Conservation (phyloP, 2,888 invertebrate genomes). For the Chrysolina americana region DNA sequence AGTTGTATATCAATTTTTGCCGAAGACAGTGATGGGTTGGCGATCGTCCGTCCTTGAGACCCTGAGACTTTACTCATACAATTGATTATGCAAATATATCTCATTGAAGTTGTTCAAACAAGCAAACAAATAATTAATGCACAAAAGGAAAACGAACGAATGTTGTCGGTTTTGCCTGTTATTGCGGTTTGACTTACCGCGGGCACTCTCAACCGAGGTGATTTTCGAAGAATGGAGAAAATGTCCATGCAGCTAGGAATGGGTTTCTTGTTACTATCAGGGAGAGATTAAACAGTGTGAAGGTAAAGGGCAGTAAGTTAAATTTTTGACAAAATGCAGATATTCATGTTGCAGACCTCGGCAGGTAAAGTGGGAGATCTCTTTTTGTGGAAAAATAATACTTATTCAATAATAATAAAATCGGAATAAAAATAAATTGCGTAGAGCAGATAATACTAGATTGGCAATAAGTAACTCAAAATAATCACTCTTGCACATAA, state of each 20-base stretch:
- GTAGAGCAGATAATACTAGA: no score
- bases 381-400: no score
- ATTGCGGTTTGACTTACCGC: not conserved
- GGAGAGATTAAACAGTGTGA: not conserved
- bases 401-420: no score
- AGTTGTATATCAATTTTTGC: conserved; percentile 34
- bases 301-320: no score
- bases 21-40: conserved; percentile 34
- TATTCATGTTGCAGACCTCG: no score
- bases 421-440: no score
- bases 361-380: no score
- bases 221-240: conserved; percentile 10
- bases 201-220: not conserved
- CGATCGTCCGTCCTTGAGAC: conserved; percentile 40
- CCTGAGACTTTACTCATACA: conserved; percentile 36
- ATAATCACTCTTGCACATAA: no score
- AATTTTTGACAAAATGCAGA: no score
- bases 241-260: not conserved
- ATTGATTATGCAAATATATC: conserved; percentile 44
- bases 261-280: no score
- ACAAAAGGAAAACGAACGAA: conserved; percentile 20
- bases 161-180: conserved; percentile 6
- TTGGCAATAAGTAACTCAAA: no score
- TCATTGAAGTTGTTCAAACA: conserved; percentile 38
- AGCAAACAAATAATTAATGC: conserved; percentile 30